A percentile compares a stretch with the other conserved stretches of the same genome.
phyloP scores from a whole-genome alignment of 23 tunicate genomes.

The Halocynthia roretzi region DNA sequence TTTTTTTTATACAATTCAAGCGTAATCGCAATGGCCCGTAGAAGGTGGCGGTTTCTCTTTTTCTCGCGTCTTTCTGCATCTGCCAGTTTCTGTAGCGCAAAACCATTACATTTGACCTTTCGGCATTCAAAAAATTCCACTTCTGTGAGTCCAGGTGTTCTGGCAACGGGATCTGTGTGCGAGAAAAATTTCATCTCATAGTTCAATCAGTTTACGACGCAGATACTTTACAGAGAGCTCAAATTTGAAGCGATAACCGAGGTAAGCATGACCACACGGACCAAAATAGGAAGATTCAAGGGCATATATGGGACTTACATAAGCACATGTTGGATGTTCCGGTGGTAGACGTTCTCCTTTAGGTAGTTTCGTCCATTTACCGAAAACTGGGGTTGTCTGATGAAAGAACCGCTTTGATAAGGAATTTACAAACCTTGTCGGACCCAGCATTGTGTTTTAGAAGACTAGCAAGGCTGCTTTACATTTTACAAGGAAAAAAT shows the following conservation, averaged over 20 bases:
- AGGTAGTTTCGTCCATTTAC: constrained; percentile 6
- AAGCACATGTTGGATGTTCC: constrained; percentile 59
- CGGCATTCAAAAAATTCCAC: constrained; percentile 37
- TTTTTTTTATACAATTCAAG: constrained; percentile 26
- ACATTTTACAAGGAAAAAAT: no score
- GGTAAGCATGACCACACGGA: not conserved
- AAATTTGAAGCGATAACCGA: no score
- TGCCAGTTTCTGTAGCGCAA: constrained; percentile 56
- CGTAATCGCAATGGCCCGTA: constrained; percentile 62
- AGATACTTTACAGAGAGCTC: no score
- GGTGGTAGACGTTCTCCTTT: constrained; percentile 78
- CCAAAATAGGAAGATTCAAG: not conserved
- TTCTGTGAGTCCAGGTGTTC: constrained; percentile 34
- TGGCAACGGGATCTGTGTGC: constrained; percentile 36
- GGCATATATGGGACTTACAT: constrained; percentile 21
- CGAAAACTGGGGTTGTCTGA: not conserved
- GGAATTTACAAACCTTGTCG: not conserved
- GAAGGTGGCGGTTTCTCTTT: constrained; percentile 38
- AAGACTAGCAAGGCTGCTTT: not conserved
- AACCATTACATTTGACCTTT: constrained; percentile 1
- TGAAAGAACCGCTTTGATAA: not conserved
- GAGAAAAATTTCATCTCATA: not conserved
- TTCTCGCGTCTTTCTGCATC: constrained; percentile 80
- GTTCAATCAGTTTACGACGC: not conserved
- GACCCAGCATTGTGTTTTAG: not conserved